Percentiles rank a stretch among this genome's conserved stretches.
These are phyloP conservation scores for Anoncus sp. DNA, from an alignment of 2,888 invertebrate genomes.

Conservation along the genomic window DNA sequence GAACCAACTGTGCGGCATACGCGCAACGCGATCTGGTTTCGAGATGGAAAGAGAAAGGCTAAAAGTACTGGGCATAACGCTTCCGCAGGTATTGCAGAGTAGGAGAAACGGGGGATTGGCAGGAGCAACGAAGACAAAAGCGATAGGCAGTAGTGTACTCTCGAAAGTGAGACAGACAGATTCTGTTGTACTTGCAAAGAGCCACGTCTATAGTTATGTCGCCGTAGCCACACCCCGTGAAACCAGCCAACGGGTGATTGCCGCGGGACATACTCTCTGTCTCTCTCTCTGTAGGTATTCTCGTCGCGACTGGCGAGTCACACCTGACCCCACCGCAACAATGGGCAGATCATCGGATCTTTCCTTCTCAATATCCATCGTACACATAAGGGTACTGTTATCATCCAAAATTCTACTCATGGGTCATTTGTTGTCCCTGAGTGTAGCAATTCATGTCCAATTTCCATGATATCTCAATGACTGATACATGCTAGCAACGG, in stretches of 20 bases:
- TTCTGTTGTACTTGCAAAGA: slow-evolving; percentile 26
- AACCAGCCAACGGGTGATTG: slow-evolving; percentile 73
- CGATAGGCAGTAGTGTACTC: neutral
- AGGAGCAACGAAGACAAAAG: slow-evolving; percentile 17
- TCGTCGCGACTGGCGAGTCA: slow-evolving; percentile 66
- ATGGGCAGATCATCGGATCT: slow-evolving; percentile 70
- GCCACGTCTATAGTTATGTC: slow-evolving; percentile 71
- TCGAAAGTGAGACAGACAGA: slow-evolving; percentile 40
- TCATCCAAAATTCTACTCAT: too few species aligned
- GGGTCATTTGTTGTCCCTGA: too few species aligned
- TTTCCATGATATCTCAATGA: too few species aligned
- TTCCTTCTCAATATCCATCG: neutral
- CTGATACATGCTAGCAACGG: too few species aligned
- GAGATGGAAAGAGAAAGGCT: slow-evolving; percentile 42
- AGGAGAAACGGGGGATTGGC: slow-evolving; percentile 16
- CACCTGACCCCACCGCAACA: slow-evolving; percentile 73
- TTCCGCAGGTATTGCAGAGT: neutral
- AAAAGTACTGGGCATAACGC: slow-evolving; percentile 21
- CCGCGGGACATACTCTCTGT: slow-evolving; percentile 21
- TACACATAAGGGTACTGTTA: neutral
- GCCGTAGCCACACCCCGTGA: slow-evolving; percentile 76
- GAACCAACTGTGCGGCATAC: slow-evolving; percentile 10
- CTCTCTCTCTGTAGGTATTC: too few species aligned
- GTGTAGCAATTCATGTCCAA: too few species aligned
- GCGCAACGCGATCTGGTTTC: slow-evolving; percentile 7